phyloP scores from a whole-genome alignment of 1,140 invertebrate genomes.

The Chrysopa pallens region DNA sequence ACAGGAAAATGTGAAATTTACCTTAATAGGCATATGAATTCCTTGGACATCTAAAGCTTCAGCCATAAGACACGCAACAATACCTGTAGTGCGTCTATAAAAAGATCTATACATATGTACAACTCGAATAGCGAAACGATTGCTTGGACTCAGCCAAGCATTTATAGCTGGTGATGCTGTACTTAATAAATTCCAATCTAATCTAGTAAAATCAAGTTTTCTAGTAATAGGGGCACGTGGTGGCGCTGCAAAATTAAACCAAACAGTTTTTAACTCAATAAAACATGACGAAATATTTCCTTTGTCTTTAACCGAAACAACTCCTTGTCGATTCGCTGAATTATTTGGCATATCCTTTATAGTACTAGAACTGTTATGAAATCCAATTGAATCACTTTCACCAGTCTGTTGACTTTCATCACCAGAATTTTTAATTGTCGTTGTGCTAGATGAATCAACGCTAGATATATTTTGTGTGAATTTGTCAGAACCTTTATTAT shows the following conservation, averaged over 20 bases:
- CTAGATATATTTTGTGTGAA: conserved; percentile 11
- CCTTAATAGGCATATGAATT: conserved; percentile 70
- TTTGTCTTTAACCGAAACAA: conserved; percentile 29
- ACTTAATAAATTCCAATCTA: conserved; percentile 92
- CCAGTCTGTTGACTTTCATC: conserved; percentile 23
- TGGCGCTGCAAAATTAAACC: conserved; percentile 96
- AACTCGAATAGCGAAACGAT: conserved; percentile 66
- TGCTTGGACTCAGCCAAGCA: conserved; percentile 92
- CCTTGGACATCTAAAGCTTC: conserved; percentile 73
- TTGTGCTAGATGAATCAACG: conserved; percentile 19
- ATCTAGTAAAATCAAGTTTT: conserved; percentile 86
- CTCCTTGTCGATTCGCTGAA: conserved; percentile 4
- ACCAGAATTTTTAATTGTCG: conserved; percentile 21
- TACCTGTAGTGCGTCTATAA: conserved; percentile 62
- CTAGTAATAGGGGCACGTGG: conserved; percentile 83
- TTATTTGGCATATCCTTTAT: conserved; percentile 4
- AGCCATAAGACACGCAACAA: conserved; percentile 87
- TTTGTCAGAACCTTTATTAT: not conserved
- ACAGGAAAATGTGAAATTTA: conserved; percentile 15
- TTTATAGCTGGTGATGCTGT: conserved; percentile 92
- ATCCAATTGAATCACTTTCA: conserved; percentile 19
- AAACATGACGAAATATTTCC: conserved; percentile 61
- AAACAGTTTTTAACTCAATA: conserved; percentile 76
- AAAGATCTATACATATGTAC: conserved; percentile 59
- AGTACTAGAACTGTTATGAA: conserved; percentile 9